phyloP scores from a whole-genome alignment of 2,113 vertebrate species.

The Gnathonemus echidnorhynchus region DNA sequence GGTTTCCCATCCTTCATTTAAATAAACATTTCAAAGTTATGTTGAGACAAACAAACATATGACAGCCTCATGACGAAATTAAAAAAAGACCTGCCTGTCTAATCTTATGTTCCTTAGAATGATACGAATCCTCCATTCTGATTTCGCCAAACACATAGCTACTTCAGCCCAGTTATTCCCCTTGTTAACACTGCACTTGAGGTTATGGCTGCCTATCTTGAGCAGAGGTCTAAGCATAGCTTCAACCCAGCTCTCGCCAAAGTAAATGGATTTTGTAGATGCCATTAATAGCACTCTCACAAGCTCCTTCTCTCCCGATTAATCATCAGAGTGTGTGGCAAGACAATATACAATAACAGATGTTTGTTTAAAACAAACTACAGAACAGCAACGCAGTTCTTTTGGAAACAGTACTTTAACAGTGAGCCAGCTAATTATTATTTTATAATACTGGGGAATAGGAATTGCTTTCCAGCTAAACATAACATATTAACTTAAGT shows the following conservation, averaged over 20 bases:
- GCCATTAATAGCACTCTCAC: conserved; percentile 46
- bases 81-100: not conserved
- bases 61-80: not conserved
- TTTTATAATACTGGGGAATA: conserved; percentile 23
- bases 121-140: conserved; percentile 41
- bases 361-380: conserved; percentile 1
- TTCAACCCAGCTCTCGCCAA: conserved; percentile 33
- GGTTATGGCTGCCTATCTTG: not conserved
- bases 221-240: conserved; percentile 28
- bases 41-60: not conserved
- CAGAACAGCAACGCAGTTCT: conserved; percentile 19
- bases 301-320: conserved; percentile 35
- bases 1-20: not conserved
- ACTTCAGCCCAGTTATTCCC: conserved; percentile 41
- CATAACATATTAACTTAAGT: not conserved
- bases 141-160: conserved; percentile 48
- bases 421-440: not conserved
- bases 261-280: conserved; percentile 52
- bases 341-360: not conserved
- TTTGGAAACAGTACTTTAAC: conserved; percentile 14
- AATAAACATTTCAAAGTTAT: not conserved
- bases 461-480: not conserved
- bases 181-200: conserved; percentile 40
- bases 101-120: not conserved
- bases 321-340: conserved; percentile 18